These are phyloP conservation scores for Ptiloglossa arizonensis DNA, from an alignment of 1,140 invertebrate genomes.

Conservation along the genomic window DNA sequence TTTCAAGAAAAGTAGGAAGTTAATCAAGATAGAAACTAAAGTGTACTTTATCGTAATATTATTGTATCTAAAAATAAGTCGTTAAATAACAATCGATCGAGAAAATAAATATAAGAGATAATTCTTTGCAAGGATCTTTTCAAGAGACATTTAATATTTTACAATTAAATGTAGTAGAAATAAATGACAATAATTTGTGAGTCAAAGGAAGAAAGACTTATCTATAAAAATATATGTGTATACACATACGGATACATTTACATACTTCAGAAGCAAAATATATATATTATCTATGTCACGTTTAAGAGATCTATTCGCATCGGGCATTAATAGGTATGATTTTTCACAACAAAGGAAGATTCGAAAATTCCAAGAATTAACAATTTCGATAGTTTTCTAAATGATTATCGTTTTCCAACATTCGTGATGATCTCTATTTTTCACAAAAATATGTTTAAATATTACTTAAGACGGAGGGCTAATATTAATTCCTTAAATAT, in stretches of 20 bases:
- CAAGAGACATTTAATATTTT: neutral
- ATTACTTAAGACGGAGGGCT: neutral
- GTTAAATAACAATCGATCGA: slow-evolving; percentile 1
- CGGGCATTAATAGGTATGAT: neutral
- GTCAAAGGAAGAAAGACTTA: slow-evolving; percentile 26
- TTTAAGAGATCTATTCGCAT: slow-evolving; percentile 49
- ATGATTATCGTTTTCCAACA: neutral
- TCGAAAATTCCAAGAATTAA: slow-evolving; percentile 19
- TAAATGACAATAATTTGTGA: slow-evolving; percentile 7
- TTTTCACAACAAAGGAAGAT: neutral
- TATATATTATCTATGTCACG: slow-evolving; percentile 31
- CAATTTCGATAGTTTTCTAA: neutral
- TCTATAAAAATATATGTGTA: slow-evolving; percentile 52
- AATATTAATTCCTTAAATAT: neutral
- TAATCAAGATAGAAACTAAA: neutral
- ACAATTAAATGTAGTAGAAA: neutral
- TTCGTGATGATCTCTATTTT: neutral
- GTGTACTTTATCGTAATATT: neutral
- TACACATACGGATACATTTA: slow-evolving; percentile 44
- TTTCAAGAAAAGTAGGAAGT: neutral
- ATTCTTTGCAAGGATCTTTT: neutral
- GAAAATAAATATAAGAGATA: slow-evolving; percentile 13
- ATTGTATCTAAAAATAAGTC: neutral
- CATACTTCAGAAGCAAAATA: slow-evolving; percentile 30
- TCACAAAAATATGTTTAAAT: neutral